Conservation (phyloP, 2,113 vertebrate species). For the human (Homo sapiens) region DNA sequence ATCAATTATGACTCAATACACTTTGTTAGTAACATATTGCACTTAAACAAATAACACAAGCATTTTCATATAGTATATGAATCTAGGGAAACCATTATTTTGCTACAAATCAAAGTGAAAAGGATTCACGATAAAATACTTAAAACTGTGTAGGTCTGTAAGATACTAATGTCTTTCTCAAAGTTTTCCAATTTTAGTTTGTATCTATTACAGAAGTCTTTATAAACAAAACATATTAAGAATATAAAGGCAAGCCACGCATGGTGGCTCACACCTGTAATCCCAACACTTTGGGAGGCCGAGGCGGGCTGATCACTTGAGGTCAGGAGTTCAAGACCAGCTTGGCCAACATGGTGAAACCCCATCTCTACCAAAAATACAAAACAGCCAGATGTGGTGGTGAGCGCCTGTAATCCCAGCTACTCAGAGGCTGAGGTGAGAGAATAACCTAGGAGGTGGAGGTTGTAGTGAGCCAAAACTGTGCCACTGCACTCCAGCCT, state of each 20-base stretch:
- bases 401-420: not conserved
- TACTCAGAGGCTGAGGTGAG: not conserved
- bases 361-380: not conserved
- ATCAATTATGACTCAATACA: conserved; percentile 12
- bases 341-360: not conserved
- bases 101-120: conserved; percentile 3
- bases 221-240: not conserved
- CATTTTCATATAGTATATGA: not conserved
- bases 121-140: not conserved
- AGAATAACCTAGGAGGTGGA: not conserved
- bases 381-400: not conserved
- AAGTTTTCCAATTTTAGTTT: conserved; percentile 33
- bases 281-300: not conserved
- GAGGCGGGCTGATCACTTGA: not conserved
- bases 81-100: conserved; percentile 45
- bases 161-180: not conserved
- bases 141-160: not conserved
- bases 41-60: not conserved
- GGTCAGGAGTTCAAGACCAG: not conserved
- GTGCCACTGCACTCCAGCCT: not conserved
- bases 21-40: not conserved
- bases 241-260: not conserved
- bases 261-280: not conserved
- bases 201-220: not conserved
- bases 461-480: not conserved